These are phyloP conservation scores for Oophaga pumilio DNA, from an alignment of 2,113 vertebrate species.

Conservation along the genomic window DNA sequence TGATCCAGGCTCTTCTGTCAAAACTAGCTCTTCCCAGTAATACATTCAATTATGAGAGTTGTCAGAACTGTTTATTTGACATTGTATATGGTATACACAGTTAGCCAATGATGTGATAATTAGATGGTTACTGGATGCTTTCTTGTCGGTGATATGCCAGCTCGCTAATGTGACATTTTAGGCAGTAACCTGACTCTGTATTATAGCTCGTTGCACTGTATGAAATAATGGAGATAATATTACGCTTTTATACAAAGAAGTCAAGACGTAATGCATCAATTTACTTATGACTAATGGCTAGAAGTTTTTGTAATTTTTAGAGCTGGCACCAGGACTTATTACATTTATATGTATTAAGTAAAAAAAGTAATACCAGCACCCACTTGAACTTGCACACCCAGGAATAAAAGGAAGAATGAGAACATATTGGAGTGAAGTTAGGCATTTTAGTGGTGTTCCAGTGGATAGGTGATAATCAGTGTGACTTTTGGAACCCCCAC, in stretches of 20 bases:
- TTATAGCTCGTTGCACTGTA: slow-evolving; percentile 6
- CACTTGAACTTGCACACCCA: too few relatives aligned
- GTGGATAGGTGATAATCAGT: too few relatives aligned
- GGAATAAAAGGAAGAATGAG: too few relatives aligned
- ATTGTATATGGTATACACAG: not conserved
- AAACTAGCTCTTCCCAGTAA: not conserved
- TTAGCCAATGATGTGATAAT: not conserved
- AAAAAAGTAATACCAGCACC: too few relatives aligned
- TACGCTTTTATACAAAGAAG: not conserved
- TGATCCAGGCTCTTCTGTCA: slow-evolving; percentile 12
- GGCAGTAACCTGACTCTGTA: not conserved
- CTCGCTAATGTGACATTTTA: slow-evolving; percentile 1
- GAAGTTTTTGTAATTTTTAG: not conserved
- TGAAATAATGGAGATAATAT: slow-evolving; percentile 1
- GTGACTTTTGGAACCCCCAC: too few relatives aligned
- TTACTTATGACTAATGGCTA: not conserved
- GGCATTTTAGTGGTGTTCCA: too few relatives aligned
- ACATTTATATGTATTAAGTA: not conserved
- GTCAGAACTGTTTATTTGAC: not conserved
- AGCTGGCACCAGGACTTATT: not conserved
- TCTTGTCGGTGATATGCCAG: not conserved
- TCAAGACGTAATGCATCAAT: not conserved
- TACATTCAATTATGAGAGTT: slow-evolving; percentile 27
- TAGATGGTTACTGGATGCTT: not conserved
- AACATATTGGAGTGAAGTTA: too few relatives aligned